Evolutionary conservation across 2,888 invertebrate species (phyloP).

Genomic region (Temnothorax rugatulus): DNA sequence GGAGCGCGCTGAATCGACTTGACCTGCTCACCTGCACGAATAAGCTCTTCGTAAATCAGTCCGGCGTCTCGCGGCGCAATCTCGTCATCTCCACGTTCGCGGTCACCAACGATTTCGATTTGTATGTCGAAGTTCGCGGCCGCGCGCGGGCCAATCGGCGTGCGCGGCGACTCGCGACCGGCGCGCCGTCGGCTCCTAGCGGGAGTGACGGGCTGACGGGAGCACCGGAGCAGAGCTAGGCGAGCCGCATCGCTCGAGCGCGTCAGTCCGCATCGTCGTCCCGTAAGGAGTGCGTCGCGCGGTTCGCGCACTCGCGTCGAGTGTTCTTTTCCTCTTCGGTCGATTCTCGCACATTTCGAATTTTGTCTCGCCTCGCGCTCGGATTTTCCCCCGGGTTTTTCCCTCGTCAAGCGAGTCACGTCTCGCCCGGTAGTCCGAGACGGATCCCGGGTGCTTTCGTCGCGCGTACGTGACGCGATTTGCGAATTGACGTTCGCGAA

Average conservation of each 20-base stretch:
- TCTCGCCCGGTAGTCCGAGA: background rate
- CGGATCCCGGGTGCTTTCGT: background rate
- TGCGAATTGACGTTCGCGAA: conserved; percentile 13
- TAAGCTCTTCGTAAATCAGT: background rate
- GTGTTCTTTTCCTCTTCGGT: background rate
- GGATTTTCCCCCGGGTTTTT: background rate
- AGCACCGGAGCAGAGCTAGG: conserved; percentile 41
- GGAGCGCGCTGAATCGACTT: background rate
- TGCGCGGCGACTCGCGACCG: conserved; percentile 9
- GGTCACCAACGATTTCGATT: background rate
- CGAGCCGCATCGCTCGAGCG: conserved; percentile 47
- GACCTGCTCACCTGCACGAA: background rate
- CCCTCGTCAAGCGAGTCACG: conserved; percentile 3
- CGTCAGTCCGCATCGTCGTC: conserved; percentile 75
- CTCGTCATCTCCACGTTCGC: conserved; percentile 16
- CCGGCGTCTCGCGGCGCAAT: conserved; percentile 1
- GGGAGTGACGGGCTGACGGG: too few species aligned
- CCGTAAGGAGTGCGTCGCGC: conserved; percentile 48
- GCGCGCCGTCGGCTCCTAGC: conserved; percentile 7
- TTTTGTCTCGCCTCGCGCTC: background rate
- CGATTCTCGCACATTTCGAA: background rate
- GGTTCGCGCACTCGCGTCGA: background rate
- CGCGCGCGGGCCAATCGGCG: background rate
- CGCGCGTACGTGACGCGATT: conserved; percentile 22
- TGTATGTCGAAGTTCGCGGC: background rate